Evolutionary conservation across 2,888 invertebrate genomes (phyloP).

Genomic region (Drosophila ustulata): DNA sequence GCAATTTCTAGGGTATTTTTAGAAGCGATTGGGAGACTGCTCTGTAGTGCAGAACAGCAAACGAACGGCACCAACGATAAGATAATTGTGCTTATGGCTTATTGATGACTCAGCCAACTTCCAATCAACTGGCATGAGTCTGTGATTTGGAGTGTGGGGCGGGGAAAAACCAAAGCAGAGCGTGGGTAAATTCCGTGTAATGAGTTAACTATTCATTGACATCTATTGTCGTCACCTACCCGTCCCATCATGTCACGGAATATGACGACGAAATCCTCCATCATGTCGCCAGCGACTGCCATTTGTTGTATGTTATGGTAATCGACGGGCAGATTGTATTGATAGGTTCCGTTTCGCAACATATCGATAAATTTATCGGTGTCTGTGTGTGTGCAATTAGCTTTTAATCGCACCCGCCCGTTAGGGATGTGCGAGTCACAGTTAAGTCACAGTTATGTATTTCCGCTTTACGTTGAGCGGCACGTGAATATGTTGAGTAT

Average conservation of each 20-base stretch:
- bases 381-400: background rate
- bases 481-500: slow-evolving; percentile 1
- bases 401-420: slow-evolving; percentile 12
- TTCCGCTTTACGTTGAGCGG: slow-evolving; percentile 37
- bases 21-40: slow-evolving; percentile 16
- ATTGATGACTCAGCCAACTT: slow-evolving; percentile 39
- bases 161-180: slow-evolving; percentile 16
- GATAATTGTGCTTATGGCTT: slow-evolving; percentile 38
- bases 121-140: slow-evolving; percentile 3
- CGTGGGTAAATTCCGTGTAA: slow-evolving; percentile 1
- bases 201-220: background rate
- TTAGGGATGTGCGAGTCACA: slow-evolving; percentile 8
- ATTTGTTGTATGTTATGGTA: slow-evolving; percentile 86
- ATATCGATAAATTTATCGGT: slow-evolving; percentile 41
- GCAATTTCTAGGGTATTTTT: slow-evolving; percentile 46
- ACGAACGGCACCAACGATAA: slow-evolving; percentile 43
- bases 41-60: background rate
- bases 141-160: background rate
- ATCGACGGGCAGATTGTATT: slow-evolving; percentile 88
- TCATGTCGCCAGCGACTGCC: slow-evolving; percentile 89
- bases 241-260: slow-evolving; percentile 89
- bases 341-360: slow-evolving; percentile 79
- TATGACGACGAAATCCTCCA: slow-evolving; percentile 90
- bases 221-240: slow-evolving; percentile 85
- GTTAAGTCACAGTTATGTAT: slow-evolving; percentile 32